Percentiles rank a stretch among this genome's conserved stretches.
phyloP scores from a whole-genome alignment of 1,140 invertebrate genomes.

The Hylaeus anthracinus region DNA sequence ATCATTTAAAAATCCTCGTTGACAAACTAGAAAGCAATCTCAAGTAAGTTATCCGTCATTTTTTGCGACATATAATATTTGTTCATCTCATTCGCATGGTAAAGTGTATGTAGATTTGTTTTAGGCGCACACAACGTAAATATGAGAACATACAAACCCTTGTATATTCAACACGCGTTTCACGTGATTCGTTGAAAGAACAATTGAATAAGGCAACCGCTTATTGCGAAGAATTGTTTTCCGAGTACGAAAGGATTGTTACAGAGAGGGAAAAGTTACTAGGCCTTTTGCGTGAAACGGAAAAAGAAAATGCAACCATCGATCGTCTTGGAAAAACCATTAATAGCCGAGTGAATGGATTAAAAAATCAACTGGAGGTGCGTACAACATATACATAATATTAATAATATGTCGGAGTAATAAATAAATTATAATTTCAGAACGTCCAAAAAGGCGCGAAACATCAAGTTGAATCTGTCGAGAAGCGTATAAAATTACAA shows the following conservation, averaged over 20 bases:
- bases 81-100: background rate
- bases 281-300: constrained; percentile 76
- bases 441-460: constrained; percentile 81
- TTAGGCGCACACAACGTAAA: constrained; percentile 79
- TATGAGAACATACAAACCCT: constrained; percentile 77
- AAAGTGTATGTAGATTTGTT: constrained; percentile 48
- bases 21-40: constrained; percentile 79
- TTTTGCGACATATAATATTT: constrained; percentile 26
- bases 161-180: constrained; percentile 79
- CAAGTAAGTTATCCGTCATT: constrained; percentile 74
- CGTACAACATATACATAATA: background rate
- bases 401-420: background rate
- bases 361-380: constrained; percentile 82
- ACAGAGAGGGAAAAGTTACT: constrained; percentile 81
- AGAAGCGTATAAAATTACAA: constrained; percentile 81
- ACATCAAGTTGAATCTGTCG: constrained; percentile 80
- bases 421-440: constrained; percentile 71
- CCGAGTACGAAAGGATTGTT: constrained; percentile 81
- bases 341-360: constrained; percentile 78
- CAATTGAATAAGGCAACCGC: constrained; percentile 82
- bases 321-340: constrained; percentile 80
- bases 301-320: constrained; percentile 81
- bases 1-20: constrained; percentile 78
- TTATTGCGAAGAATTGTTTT: constrained; percentile 82
- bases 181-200: constrained; percentile 81